Evolutionary conservation across 2,888 invertebrate species (phyloP).

Genomic region (Euplexia lucipara): DNA sequence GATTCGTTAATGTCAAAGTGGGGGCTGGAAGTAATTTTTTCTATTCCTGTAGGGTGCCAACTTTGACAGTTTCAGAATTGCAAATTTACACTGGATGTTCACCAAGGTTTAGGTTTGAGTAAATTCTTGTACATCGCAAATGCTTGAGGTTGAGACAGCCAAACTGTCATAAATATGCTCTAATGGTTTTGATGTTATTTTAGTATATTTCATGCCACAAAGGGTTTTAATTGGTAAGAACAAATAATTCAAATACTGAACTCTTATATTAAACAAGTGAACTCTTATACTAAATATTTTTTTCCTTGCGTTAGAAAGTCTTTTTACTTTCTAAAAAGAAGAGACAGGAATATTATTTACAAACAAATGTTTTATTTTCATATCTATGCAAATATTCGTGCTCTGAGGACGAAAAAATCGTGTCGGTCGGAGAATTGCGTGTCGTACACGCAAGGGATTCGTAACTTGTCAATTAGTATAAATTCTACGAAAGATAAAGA

Average conservation of each 20-base stretch:
- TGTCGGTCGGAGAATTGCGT: slow-evolving; percentile 29
- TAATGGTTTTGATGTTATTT: slow-evolving; percentile 9
- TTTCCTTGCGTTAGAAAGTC: neutral
- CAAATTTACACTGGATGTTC: neutral
- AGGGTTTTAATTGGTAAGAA: neutral
- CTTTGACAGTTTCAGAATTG: too few species aligned
- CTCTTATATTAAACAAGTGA: neutral
- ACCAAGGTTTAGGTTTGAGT: neutral
- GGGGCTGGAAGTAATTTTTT: too few species aligned
- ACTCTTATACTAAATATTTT: too few species aligned
- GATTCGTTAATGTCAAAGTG: too few species aligned
- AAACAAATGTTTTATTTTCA: slow-evolving; percentile 29
- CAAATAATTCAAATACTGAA: neutral
- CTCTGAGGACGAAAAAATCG: slow-evolving; percentile 14
- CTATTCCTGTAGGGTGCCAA: too few species aligned
- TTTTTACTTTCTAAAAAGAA: slow-evolving; percentile 11
- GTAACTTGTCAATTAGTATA: slow-evolving; percentile 56
- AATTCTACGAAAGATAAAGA: slow-evolving; percentile 29
- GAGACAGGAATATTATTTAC: slow-evolving; percentile 9
- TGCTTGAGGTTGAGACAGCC: neutral
- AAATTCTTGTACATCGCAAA: slow-evolving; percentile 24
- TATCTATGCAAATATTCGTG: slow-evolving; percentile 47
- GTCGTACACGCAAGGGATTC: slow-evolving; percentile 45
- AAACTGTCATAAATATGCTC: slow-evolving; percentile 11
- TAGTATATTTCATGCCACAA: neutral